Evolutionary conservation across 2,888 invertebrate species (phyloP), one percentile per base, ranked within the genome.

Genomic region (Volucella inanis): DNA sequence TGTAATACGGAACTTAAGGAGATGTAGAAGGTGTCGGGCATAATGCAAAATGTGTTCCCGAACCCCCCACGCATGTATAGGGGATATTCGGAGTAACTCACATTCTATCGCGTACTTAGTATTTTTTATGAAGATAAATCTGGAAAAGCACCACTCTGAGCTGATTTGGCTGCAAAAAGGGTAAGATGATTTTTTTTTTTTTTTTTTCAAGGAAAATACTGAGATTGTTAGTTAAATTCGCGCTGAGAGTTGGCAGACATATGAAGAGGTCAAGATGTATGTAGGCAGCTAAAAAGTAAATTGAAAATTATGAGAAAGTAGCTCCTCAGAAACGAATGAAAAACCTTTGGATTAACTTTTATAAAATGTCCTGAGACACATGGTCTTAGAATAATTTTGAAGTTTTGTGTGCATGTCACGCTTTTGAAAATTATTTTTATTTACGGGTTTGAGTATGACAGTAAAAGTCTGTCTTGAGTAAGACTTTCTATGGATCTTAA

Each of bases 101-200:
- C 68, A 80, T 80, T 75, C 80, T 68, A 74, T 75, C 75, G 68
- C 68, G 62, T 64, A 75, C 75, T 80, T 64, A 70, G 62, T 74
- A 74, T 68, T 80, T 80, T 67, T 74, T 74, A 80, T 75, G 80
- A 80, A 80, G 80, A 80, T 80, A 68, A 70, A 80, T 80, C 62
- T 80, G 68, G 70, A 61, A 39, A 47, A 55, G 22, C 43, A 50
- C 47, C 49, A 43, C 54, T 79, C 31, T 41, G 31, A 6, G 47
- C 31, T 38, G 45, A 45, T 50, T 31, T 31, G 31, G 38, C 31
- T 62, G 52, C 41, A 61, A 65, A 10, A 39, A 39, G 54, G 62
- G n/a, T 45, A 59, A 47, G 41, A 59, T 47, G 39, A 52, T 71
- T 64, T 57, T 41, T 50, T 57, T 71, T 64, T 57, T 41, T 50